Conservation (phyloP, 2,113 vertebrate genomes). For the Plestiodon gilberti region DNA sequence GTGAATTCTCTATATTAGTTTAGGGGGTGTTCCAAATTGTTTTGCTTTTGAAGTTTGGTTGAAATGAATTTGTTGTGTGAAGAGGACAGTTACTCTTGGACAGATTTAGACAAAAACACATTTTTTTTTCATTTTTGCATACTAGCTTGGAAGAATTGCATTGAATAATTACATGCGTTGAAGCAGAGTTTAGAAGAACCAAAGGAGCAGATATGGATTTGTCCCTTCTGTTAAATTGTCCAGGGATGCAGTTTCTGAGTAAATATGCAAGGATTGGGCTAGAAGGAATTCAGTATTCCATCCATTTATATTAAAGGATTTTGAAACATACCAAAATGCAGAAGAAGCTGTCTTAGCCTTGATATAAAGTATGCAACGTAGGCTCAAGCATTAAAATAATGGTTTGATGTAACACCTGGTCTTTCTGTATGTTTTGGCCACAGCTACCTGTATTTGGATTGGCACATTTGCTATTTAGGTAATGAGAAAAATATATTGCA, state of each 20-base stretch:
- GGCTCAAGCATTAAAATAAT: not conserved
- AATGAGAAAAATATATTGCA: not conserved
- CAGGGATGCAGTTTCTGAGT: not conserved
- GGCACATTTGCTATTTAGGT: not conserved
- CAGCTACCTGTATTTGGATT: not conserved
- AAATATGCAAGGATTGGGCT: not conserved
- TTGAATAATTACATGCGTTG: not conserved
- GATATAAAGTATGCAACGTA: not conserved
- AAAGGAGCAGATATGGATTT: not conserved
- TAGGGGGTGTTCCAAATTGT: not conserved
- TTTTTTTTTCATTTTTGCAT: not conserved
- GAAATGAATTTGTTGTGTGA: not conserved
- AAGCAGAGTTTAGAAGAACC: slow-evolving; percentile 5
- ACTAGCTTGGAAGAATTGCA: not conserved
- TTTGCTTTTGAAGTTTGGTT: slow-evolving; percentile 1
- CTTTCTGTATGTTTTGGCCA: not conserved
- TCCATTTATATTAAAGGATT: not conserved
- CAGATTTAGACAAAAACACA: not conserved
- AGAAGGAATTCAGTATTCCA: not conserved
- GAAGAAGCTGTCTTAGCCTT: not conserved
- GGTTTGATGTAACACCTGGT: not conserved
- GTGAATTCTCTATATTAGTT: not conserved
- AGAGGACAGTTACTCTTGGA: not conserved
- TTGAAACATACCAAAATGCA: not conserved
- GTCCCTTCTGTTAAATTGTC: not conserved